These are phyloP conservation scores for Pavo muticus DNA, from an alignment of 2,113 vertebrate genomes.

Conservation along the genomic window DNA sequence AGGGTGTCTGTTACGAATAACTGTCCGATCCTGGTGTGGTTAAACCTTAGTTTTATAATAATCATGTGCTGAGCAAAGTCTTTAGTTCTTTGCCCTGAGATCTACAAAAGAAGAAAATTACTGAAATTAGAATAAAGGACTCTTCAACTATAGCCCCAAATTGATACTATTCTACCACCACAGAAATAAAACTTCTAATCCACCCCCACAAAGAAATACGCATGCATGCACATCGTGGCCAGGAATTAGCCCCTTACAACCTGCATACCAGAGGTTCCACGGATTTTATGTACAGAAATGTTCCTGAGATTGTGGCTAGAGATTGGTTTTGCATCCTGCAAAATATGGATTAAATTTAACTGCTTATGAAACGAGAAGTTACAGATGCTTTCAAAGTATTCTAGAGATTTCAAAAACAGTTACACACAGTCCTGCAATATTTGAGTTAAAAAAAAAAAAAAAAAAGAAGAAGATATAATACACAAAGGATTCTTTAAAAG, in stretches of 20 bases:
- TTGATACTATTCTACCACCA: neutral
- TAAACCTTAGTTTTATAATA: slow-evolving; percentile 16
- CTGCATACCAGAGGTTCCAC: neutral
- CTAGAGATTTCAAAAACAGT: neutral
- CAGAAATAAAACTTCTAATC: neutral
- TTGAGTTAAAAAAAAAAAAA: neutral
- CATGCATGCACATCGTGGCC: neutral
- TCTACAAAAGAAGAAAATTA: neutral
- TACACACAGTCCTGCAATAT: neutral
- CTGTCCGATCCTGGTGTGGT: neutral
- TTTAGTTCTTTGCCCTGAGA: neutral
- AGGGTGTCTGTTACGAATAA: neutral
- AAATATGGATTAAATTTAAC: neutral
- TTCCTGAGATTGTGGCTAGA: neutral
- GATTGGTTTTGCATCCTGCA: neutral
- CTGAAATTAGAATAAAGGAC: neutral
- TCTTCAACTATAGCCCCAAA: neutral
- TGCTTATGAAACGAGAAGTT: neutral
- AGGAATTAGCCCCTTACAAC: neutral
- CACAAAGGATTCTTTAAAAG: neutral
- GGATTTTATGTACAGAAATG: neutral
- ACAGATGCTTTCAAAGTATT: neutral
- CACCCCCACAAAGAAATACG: neutral
- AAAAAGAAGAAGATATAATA: no score
- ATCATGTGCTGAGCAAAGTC: neutral